Base-by-base conservation (phyloP, 2,797 vertebrate species). In the Iguana delicatissima region DNA sequence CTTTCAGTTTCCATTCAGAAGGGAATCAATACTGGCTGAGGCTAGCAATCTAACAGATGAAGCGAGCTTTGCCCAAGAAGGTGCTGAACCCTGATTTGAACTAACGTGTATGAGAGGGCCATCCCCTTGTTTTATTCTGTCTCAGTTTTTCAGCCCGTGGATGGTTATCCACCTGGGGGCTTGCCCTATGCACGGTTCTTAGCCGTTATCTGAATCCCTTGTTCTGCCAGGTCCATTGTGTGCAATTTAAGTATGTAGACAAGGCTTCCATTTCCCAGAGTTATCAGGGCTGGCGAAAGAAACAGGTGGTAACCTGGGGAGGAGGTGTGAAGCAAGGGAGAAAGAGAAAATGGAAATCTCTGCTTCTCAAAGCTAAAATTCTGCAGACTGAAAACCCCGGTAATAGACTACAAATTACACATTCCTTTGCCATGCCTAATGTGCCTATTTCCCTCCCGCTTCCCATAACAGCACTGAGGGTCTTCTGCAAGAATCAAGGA, bases 191-290 rank as follows among this genome's bases (percentile, higher is more conserved):
- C 16, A 20, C 69, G 1, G 1, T 20, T 46, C 9, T 1, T 16
- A 0, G 6, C 14, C 3, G 0, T 1, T 52, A 42, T 35, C 22
- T 42, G 6, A 0, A 0, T 6, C 80, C 50, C 20, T 35, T 26
- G 42, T 46, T n/a, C 38, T 26, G 67, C 20, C n/a, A 35, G 64
- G 69, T 16, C 86, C 79, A 73, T 2, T 64, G 13, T n/a, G 1
- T 79, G 89, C 74, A 69, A 0, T 5, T 1, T 1, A 57, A 73
- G 3, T 38, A 20, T 7, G 8, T 6, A 76, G 24, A 18, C 7
- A 52, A 52, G 52, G 52, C 55, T 67, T 13, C 59, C 18, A 32
- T 50, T 46, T 62, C 32, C 77, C 76, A 24, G 12, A n/a, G 84
- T 42, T 59, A 16, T 9, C 52, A 16, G 7, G 50, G 72, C n/a